Percentiles rank a stretch among this genome's conserved stretches.
These are phyloP conservation scores for Boloria selene DNA, from an alignment of 2,888 invertebrate genomes.

Conservation along the genomic window DNA sequence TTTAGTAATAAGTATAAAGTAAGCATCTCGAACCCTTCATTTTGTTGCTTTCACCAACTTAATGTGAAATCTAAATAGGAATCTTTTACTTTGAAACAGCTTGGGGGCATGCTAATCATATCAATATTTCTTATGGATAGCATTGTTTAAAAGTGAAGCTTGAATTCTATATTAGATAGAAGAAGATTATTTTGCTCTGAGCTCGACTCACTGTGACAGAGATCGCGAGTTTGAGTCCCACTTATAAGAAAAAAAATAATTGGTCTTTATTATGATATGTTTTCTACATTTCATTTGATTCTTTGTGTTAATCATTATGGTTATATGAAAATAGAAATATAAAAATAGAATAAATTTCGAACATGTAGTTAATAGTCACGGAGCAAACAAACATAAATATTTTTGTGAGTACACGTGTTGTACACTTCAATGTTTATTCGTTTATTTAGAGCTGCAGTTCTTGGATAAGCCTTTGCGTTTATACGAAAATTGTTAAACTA, in stretches of 20 bases:
- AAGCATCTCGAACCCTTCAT: slow-evolving; percentile 62
- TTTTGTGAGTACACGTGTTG: slow-evolving; percentile 10
- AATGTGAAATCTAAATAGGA: slow-evolving; percentile 60
- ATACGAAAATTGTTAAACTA: slow-evolving; percentile 9
- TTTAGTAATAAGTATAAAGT: slow-evolving; percentile 63
- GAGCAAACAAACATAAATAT: slow-evolving; percentile 5
- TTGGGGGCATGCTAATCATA: slow-evolving; percentile 19
- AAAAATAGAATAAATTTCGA: too few relatives aligned
- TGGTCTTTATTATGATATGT: too few relatives aligned
- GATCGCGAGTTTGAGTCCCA: too few relatives aligned
- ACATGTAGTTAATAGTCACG: too few relatives aligned
- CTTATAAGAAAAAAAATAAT: too few relatives aligned
- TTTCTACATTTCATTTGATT: too few relatives aligned
- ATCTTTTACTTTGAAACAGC: slow-evolving; percentile 47
- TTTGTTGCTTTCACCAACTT: slow-evolving; percentile 68
- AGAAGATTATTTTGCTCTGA: too few relatives aligned
- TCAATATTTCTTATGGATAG: not conserved
- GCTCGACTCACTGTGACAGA: too few relatives aligned
- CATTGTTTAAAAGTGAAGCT: not conserved
- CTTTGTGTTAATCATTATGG: not conserved
- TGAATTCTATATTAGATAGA: not conserved
- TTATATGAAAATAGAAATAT: not conserved
- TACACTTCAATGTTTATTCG: slow-evolving; percentile 34
- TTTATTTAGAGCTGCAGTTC: slow-evolving; percentile 70
- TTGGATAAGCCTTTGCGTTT: slow-evolving; percentile 42